Percentiles rank a stretch among this genome's conserved stretches.
Conservation (phyloP, 1,140 invertebrate species). For the Diorhabda carinulata region DNA sequence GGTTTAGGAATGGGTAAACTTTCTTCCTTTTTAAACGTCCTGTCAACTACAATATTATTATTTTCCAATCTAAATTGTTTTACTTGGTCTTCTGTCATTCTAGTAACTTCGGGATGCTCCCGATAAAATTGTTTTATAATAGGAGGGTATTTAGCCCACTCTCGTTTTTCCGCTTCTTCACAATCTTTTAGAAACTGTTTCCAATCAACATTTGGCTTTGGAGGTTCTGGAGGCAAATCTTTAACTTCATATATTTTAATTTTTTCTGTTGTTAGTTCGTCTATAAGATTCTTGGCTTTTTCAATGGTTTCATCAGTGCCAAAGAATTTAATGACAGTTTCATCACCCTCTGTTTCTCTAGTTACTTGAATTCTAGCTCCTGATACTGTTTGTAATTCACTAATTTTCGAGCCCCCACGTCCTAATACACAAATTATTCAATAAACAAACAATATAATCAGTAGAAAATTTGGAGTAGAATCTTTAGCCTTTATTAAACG, state of each 20-base stretch:
- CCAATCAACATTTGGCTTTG: constrained; percentile 15
- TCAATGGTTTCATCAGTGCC: constrained; percentile 57
- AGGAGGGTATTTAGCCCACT: constrained; percentile 60
- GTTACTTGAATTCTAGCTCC: constrained; percentile 53
- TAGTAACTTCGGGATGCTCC: constrained; percentile 68
- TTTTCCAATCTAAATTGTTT: constrained; percentile 57
- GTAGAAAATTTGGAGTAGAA: neutral
- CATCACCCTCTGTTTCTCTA: constrained; percentile 45
- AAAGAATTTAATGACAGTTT: constrained; percentile 51
- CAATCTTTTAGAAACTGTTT: constrained; percentile 25
- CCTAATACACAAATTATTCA: constrained; percentile 46
- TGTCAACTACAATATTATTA: constrained; percentile 62
- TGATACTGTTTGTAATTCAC: constrained; percentile 62
- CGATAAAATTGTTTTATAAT: constrained; percentile 82
- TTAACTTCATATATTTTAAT: constrained; percentile 25
- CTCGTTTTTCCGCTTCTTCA: constrained; percentile 52
- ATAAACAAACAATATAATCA: neutral
- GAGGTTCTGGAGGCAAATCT: constrained; percentile 6
- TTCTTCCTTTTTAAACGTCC: constrained; percentile 49
- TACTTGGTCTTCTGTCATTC: constrained; percentile 61
- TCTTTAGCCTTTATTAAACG: neutral
- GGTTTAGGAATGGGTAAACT: constrained; percentile 73
- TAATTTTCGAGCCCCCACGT: constrained; percentile 70
- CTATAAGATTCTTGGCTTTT: constrained; percentile 47
- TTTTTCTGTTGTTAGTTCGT: constrained; percentile 43